These are phyloP conservation scores for Otus sunia DNA, from an alignment of 2,113 vertebrate species.

Conservation along the genomic window DNA sequence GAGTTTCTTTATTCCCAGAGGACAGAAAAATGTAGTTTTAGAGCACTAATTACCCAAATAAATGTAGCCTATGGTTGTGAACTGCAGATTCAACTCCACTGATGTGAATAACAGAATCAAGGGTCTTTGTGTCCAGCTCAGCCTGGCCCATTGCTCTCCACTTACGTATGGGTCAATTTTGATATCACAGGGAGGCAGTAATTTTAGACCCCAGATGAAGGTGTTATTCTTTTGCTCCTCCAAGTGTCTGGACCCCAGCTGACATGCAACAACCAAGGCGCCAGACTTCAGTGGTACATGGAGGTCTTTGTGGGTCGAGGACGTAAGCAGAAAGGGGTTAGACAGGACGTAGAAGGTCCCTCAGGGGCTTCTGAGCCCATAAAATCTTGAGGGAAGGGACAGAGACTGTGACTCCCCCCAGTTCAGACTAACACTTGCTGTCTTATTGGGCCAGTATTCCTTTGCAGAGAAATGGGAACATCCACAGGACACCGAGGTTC, in stretches of 20 bases:
- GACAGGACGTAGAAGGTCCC: neutral
- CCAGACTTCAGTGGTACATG: constrained; percentile 72
- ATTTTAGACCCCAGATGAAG: too few species aligned
- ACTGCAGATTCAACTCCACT: too few species aligned
- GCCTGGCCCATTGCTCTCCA: too few species aligned
- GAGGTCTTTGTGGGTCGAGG: constrained; percentile 76
- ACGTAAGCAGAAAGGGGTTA: constrained; percentile 31
- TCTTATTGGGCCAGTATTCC: constrained; percentile 67
- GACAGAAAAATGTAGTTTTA: too few species aligned
- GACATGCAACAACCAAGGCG: neutral
- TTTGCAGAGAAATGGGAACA: constrained; percentile 77
- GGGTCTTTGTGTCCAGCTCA: too few species aligned
- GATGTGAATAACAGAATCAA: too few species aligned
- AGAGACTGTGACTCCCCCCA: neutral
- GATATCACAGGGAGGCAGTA: too few species aligned
- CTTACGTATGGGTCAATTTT: too few species aligned
- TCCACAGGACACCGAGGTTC: constrained; percentile 45
- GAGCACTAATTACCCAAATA: too few species aligned
- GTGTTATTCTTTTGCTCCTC: neutral
- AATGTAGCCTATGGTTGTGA: too few species aligned
- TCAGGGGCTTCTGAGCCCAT: neutral
- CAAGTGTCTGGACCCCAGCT: neutral
- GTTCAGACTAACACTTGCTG: neutral
- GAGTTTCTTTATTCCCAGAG: too few species aligned
- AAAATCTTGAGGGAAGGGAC: neutral